These are phyloP conservation scores for Amblyornis subalaris DNA, from an alignment of 2,113 vertebrate species.

Conservation along the genomic window DNA sequence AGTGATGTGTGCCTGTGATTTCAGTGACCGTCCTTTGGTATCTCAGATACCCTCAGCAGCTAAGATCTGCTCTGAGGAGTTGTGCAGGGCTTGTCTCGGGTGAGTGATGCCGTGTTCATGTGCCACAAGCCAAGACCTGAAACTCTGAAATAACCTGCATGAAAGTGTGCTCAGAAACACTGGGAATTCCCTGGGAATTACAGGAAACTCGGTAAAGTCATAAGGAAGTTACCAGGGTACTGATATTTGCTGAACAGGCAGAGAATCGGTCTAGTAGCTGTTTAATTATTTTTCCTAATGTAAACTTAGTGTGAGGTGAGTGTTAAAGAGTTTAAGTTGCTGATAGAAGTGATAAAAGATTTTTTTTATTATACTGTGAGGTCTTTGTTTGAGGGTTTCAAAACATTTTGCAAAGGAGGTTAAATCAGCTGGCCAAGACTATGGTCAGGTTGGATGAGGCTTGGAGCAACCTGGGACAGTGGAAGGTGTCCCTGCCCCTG, in stretches of 20 bases:
- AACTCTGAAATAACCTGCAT: not conserved
- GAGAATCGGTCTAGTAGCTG: not conserved
- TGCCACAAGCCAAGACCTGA: not conserved
- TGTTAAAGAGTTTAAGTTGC: not conserved
- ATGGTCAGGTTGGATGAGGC: not conserved
- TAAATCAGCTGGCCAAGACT: not conserved
- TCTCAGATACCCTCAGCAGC: not conserved
- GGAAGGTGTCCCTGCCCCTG: not conserved
- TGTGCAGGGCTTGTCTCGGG: rapidly evolving
- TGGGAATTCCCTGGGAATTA: not conserved
- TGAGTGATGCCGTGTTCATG: too few species aligned
- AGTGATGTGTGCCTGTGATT: not conserved
- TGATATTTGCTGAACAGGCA: not conserved
- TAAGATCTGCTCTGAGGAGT: not conserved
- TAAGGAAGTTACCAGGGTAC: not conserved
- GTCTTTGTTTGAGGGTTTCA: not conserved
- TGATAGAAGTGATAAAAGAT: rapidly evolving
- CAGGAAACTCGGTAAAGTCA: not conserved
- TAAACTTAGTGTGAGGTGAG: not conserved
- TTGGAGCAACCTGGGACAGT: not conserved
- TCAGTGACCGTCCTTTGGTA: not conserved
- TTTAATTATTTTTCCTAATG: not conserved
- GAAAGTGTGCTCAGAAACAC: not conserved
- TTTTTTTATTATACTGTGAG: not conserved
- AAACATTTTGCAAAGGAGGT: not conserved